Percentiles rank a stretch among this genome's conserved stretches.
Conservation (phyloP, 2,888 invertebrate species). For the Cremastobaeus sp. region DNA sequence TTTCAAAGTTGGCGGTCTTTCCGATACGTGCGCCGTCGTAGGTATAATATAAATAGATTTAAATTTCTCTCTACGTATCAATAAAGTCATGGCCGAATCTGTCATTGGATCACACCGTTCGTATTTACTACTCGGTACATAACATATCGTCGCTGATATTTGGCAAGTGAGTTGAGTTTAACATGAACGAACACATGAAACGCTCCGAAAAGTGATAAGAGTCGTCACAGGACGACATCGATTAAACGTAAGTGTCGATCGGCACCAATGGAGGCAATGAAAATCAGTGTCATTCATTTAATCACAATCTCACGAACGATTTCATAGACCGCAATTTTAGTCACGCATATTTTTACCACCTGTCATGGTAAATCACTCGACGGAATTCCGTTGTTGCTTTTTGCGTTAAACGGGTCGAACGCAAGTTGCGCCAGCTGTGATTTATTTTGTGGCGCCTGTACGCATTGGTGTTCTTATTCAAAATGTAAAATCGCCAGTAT, state of each 20-base stretch:
- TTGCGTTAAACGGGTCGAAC: neutral
- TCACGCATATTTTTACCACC: constrained; percentile 20
- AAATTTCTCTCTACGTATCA: constrained; percentile 40
- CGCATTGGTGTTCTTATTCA: too few relatives aligned
- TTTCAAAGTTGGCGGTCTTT: constrained; percentile 1
- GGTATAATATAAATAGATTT: constrained; percentile 21
- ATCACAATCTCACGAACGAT: neutral
- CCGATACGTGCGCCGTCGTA: neutral
- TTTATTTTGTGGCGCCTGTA: neutral
- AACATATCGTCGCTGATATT: too few relatives aligned
- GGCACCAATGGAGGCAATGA: constrained; percentile 6
- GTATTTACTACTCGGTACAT: too few relatives aligned
- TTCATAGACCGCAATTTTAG: constrained; percentile 9
- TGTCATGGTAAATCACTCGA: constrained; percentile 18
- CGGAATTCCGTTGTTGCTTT: neutral
- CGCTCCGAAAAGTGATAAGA: constrained; percentile 6
- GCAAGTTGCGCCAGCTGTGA: neutral
- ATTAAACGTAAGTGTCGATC: constrained; percentile 11
- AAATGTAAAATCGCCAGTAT: neutral
- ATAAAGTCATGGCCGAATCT: constrained; percentile 43
- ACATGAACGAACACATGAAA: constrained; percentile 7
- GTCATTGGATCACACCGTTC: too few relatives aligned
- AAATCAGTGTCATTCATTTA: constrained; percentile 15
- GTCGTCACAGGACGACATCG: neutral
- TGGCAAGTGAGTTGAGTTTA: constrained; percentile 16